A percentile compares a stretch with the other conserved stretches of the same genome.
Conservation (phyloP, 2,113 vertebrate species). For the zebrafish (Danio rerio) region DNA sequence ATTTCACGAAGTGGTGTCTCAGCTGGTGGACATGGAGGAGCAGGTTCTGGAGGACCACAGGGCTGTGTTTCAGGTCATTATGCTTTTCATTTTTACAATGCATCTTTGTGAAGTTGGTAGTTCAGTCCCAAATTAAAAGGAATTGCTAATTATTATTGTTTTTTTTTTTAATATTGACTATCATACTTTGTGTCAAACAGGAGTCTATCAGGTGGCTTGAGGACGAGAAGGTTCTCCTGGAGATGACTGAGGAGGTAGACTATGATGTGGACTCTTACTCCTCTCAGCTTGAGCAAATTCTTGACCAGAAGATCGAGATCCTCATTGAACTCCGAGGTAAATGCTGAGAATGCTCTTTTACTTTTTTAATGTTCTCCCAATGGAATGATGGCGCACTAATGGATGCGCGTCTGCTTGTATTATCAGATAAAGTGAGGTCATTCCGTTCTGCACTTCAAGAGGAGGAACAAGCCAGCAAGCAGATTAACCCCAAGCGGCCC, state of each 20-base stretch:
- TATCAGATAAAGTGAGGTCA: slow-evolving; percentile 96
- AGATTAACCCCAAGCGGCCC: slow-evolving; percentile 96
- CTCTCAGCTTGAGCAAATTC: slow-evolving; percentile 95
- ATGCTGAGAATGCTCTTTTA: background rate
- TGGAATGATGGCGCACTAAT: background rate
- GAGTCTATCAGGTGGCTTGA: slow-evolving; percentile 97
- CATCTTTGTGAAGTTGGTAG: background rate
- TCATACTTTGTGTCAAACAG: slow-evolving; percentile 68
- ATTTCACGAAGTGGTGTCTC: slow-evolving; percentile 97
- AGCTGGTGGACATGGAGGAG: slow-evolving; percentile 98
- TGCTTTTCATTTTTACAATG: background rate
- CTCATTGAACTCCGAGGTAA: slow-evolving; percentile 93
- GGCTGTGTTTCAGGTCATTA: slow-evolving; percentile 91
- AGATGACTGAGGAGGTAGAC: slow-evolving; percentile 98
- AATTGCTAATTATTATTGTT: too few species aligned
- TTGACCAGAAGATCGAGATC: slow-evolving; percentile 97
- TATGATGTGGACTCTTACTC: slow-evolving; percentile 96
- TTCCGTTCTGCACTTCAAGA: slow-evolving; percentile 95
- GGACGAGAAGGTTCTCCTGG: slow-evolving; percentile 93
- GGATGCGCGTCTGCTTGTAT: slow-evolving; percentile 32
- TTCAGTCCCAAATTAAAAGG: too few species aligned
- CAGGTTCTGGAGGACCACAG: slow-evolving; percentile 96
- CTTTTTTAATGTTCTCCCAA: background rate
- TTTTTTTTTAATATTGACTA: too few species aligned
- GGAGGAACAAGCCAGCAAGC: slow-evolving; percentile 98